Evolutionary conservation across 2,888 invertebrate genomes (phyloP), one percentile per base, ranked within the genome.

Genomic region (Odontocolon sp.): DNA sequence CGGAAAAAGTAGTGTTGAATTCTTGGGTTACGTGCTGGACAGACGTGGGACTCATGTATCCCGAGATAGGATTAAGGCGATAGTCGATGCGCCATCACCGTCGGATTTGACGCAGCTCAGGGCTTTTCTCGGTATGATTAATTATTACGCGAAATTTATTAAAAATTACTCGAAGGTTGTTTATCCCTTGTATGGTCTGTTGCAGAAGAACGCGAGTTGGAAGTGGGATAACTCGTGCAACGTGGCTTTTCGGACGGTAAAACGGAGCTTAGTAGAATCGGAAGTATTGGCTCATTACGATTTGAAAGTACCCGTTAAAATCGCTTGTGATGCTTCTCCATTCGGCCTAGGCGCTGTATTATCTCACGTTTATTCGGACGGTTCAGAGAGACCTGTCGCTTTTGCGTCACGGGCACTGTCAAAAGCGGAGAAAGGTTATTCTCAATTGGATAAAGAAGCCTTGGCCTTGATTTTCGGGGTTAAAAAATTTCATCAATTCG

Each of bases 251-350:
- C 2, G 21, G 0, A 9, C 31, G 36, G 40, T 31, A 14, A 67
- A 78, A 33, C 11, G 31, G 11, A 50, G 54, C 31, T 6, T 74
- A 28, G 2, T 42, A 3, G 38, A 68, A 1, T 56, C 61, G 3
- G 11, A 68, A 18, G 75, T 83, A 1, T 47, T 83, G 16, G 61
- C 38, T 8, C 81, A 80, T 67, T 84, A 76, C 36, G 74, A 82
- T 70, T 64, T 77, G 4, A 50, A 64, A 16, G 42, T 77, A 3
- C 82, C 80, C 11, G 38, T 90, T 1, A 71, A 80, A 11, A 64
- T 91, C 2, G 85, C 89, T 0, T 86, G 87, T 38, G 91, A 91
- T 82, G 90, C 90, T 0, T 88, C 86, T 11, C 84, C 85, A 2
- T 80, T 81, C 26, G 87, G 87, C 3, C 28, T 89, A 6, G 88